Evolutionary conservation across 2,113 vertebrate genomes (phyloP), one percentile per base, ranked within the genome.

Genomic region (Sardina pilchardus): DNA sequence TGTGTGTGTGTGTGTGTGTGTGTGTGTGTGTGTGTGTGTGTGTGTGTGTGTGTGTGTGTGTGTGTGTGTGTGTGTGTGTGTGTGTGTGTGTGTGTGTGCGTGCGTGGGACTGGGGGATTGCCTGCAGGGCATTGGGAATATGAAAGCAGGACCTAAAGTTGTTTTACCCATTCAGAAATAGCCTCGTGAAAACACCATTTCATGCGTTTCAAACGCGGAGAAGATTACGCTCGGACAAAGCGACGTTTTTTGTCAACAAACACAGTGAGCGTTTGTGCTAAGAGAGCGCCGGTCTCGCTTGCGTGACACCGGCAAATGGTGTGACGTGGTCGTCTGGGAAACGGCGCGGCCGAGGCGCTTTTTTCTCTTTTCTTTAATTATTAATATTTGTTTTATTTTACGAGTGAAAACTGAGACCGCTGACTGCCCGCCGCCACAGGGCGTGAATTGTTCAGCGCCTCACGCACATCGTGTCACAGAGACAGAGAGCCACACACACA

Each of bases 301-400:
- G 88, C 86, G 89, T 90, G 89, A 89, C 87, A 86, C 36, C 44
- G n/a, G 45, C 84, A 80, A 83, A 87, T 56, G 85, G 86, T 78
- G 84, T 78, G 71, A 78, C 30, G 71, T 34, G 30, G 71, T 34
- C 71, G 71, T 78, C 71, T 78, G 71, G 71, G 71, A 78, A 78
- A 78, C 30, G 30, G 30, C 30, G 71, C 12, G 71, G 71, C 71
- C 30, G 17, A 78, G 71, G 71, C 10, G 30, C 71, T 21, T 43
- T 84, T 86, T 83, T 87, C 85, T 71, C 71, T 78, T 78, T 78
- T 84, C 78, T 59, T 16, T 89, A 84, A 90, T 94, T 94, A 94
- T 94, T 95, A 94, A 94, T 95, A 94, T 95, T 95, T 93, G 91
- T 94, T 93, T 95, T 91, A 95, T 95, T 95, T 94, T 93, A 90